These are phyloP conservation scores for Tetragnatha montana DNA, from an alignment of 2,888 invertebrate genomes.

Conservation along the genomic window DNA sequence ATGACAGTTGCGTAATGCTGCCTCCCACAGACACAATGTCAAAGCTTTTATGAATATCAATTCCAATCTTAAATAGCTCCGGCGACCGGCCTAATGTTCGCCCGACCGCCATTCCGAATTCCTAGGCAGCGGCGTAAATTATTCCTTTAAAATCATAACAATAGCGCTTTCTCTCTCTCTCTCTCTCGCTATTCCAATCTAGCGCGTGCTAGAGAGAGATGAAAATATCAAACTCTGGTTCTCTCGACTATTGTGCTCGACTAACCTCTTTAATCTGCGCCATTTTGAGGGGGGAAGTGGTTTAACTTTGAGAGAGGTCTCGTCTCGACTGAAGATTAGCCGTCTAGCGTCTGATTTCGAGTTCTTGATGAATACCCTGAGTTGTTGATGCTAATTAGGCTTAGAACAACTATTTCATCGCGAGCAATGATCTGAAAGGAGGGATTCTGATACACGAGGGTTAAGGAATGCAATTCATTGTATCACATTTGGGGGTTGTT, in stretches of 20 bases:
- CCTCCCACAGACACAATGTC: not conserved
- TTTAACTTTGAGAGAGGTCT: not conserved
- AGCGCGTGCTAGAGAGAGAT: not conserved
- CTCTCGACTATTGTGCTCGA: not conserved
- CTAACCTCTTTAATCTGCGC: not conserved
- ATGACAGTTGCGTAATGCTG: slow-evolving; percentile 15
- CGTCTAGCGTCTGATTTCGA: not conserved
- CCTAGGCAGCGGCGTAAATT: slow-evolving; percentile 12
- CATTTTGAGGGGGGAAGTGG: slow-evolving; percentile 1
- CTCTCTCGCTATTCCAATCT: slow-evolving; percentile 23
- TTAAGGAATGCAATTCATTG: not conserved
- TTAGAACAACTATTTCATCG: not conserved
- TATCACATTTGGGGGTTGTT: too few species aligned
- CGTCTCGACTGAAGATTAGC: not conserved
- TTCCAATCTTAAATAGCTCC: slow-evolving; percentile 17
- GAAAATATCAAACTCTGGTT: slow-evolving; percentile 29
- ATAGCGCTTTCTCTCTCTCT: not conserved
- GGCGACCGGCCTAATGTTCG: not conserved
- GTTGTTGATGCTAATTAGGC: not conserved
- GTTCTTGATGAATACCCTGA: not conserved
- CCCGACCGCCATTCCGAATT: slow-evolving; percentile 14
- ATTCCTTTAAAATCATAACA: slow-evolving; percentile 37
- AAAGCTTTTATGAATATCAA: slow-evolving; percentile 14
- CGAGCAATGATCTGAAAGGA: not conserved
- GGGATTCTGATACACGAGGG: not conserved